Evolutionary conservation across 2,888 invertebrate species (phyloP).

Genomic region (Eucriotettix oculatus): DNA sequence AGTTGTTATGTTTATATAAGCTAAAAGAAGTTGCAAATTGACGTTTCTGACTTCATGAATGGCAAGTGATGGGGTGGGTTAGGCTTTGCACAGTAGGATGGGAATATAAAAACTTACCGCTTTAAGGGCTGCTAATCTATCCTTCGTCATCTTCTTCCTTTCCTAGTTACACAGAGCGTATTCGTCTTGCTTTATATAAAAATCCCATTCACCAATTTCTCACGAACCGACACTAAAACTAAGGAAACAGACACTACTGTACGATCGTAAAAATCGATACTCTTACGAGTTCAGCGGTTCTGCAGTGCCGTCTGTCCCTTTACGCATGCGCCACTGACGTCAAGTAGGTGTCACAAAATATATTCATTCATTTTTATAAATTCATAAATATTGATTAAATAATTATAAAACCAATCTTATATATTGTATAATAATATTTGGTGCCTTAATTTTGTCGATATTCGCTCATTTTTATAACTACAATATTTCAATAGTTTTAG

Average conservation of each 20-base stretch:
- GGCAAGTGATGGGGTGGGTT: constrained; percentile 2
- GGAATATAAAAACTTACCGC: constrained; percentile 48
- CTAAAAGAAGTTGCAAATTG: no score
- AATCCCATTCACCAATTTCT: constrained; percentile 67
- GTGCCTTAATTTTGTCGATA: background rate
- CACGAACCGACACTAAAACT: constrained; percentile 53
- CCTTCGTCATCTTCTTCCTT: constrained; percentile 75
- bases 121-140: constrained; percentile 91
- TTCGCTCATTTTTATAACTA: no score
- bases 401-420: no score
- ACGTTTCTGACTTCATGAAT: no score
- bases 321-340: constrained; percentile 35
- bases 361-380: background rate
- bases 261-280: constrained; percentile 67
- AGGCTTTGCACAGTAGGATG: background rate
- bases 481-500: no score
- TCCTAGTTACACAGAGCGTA: constrained; percentile 46
- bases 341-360: constrained; percentile 13
- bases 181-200: constrained; percentile 48
- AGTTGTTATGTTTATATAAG: no score
- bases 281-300: constrained; percentile 43
- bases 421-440: background rate
- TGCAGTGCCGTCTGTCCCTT: constrained; percentile 30
- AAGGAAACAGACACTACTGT: constrained; percentile 45
- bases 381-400: no score